Percentiles rank a stretch among this genome's conserved stretches.
Conservation (phyloP, 2,888 invertebrate genomes). For the Parascotia fuliginaria region DNA sequence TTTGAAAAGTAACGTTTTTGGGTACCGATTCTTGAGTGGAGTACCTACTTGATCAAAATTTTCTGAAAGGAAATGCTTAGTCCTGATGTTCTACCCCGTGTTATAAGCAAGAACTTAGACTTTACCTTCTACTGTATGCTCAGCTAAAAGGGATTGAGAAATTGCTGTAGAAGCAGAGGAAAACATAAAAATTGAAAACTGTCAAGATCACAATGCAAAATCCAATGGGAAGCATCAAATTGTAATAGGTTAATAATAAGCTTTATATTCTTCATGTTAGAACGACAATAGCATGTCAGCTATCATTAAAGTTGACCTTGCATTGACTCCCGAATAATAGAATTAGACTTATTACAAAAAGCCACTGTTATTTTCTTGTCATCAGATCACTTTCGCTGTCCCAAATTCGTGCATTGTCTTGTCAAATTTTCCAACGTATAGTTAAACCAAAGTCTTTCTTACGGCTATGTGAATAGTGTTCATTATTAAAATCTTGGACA, state of each 20-base stretch:
- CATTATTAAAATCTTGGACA: constrained; percentile 1
- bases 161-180: too few relatives aligned
- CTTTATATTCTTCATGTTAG: background rate
- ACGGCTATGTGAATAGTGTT: constrained; percentile 9
- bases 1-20: too few relatives aligned
- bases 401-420: constrained; percentile 37
- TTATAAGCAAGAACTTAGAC: too few relatives aligned
- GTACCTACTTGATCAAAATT: too few relatives aligned
- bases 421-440: constrained; percentile 1
- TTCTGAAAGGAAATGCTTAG: too few relatives aligned
- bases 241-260: background rate
- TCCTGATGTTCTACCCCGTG: too few relatives aligned
- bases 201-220: background rate
- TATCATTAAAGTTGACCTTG: constrained; percentile 33
- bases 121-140: too few relatives aligned
- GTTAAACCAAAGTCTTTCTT: constrained; percentile 26
- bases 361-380: constrained; percentile 38
- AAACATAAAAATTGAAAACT: background rate
- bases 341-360: constrained; percentile 39
- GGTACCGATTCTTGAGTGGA: too few relatives aligned
- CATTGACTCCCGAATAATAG: constrained; percentile 27
- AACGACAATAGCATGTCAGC: constrained; percentile 7
- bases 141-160: too few relatives aligned
- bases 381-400: constrained; percentile 41
- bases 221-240: background rate